Evolutionary conservation across 2,797 vertebrate genomes (phyloP), one percentile per base, ranked within the genome.

Genomic region (Phoebastria nigripes): DNA sequence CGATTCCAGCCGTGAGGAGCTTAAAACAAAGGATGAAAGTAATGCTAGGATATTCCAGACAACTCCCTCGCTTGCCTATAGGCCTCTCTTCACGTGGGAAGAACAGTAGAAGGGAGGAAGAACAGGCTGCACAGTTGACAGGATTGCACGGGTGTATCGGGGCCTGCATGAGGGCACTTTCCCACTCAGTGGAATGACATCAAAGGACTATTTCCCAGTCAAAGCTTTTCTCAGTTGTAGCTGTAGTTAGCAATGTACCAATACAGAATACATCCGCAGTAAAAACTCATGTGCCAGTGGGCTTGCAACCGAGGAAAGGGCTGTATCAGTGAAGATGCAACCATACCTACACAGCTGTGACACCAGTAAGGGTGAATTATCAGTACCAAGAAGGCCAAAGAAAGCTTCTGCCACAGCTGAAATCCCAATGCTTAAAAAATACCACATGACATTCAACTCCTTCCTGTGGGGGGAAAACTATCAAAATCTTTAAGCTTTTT

Each of bases 1-100:
- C 42, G 33, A 35, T 18, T 44, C 15, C 63, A 82, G 49, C 24
- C 1, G 0, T 8, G 8, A 77, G n/a, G n/a, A 77, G 59, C 12
- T 90, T 83, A 74, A 74, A 93, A 86, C 54, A 91, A 88, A 79
- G 15, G 65, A 86, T 70, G 21, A 73, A 65, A 89, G 54, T 62
- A 84, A 79, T 4, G 8, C 24, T 28, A 52, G 19, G 41, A 31
- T 84, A 84, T 42, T 89, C 52, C 78, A 87, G 59, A 61, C 51
- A 66, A 33, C 19, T 39, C 41, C 17, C 15, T 83, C 1, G 0
- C 42, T 74, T 54, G 33, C 15, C 31, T 46, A 8, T 3, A 63
- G 35, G 54, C 25, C 41, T 72, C 73, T 87, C 47, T 51, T 90
- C 19, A 71, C 2, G 9, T 12, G 42, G 33, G 28, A 87, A 82